Base-by-base conservation (phyloP, 2,113 vertebrate genomes). In the Dicerorhinus sumatrensis region DNA sequence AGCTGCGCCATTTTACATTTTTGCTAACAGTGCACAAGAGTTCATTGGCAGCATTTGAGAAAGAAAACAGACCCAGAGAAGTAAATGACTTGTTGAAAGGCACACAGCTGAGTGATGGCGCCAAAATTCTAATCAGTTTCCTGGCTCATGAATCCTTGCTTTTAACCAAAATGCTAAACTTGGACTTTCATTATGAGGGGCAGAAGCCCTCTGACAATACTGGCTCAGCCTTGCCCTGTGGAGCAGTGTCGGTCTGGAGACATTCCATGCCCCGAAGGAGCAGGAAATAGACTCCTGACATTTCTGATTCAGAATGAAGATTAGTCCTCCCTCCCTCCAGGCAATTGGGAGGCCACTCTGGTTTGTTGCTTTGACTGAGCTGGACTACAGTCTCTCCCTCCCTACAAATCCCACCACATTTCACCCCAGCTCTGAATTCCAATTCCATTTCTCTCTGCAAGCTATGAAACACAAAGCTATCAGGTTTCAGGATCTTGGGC, bases 171-270 rank as follows among this genome's bases (percentile, higher is more conserved):
- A 58, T 18, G 9, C 63, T 27, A 8, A 46, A 23, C 36, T 67
- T 67, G 62, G 5, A 23, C 25, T 42, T 42, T 6, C 12, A 12
- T 8, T 33, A 25, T 69, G 31, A 21, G n/a, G 12, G n/a, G 48
- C 6, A 2, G 76, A 69, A 56, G n/a, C 8, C 3, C 8, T 27
- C 48, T 8, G 56, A 63, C 0, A 21, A 9, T 23, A 6, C 18
- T 21, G 72, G 60, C 18, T 42, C 76, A 36, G 65, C 29, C 31
- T n/a, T 18, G 31, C 39, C 67, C 76, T 16, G 7, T 11, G 54
- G 85, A 65, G 65, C 18, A 3, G 0, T 51, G 29, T 16, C 42
- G 12, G 11, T 17, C 25, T 33, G 92, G 27, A 33, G 54, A 65
- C 29, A 42, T 6, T 65, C 46, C 14, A 13, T 8, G 7, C n/a